These are phyloP conservation scores for Tenthredo mesomela DNA, from an alignment of 2,888 invertebrate species.

Conservation along the genomic window DNA sequence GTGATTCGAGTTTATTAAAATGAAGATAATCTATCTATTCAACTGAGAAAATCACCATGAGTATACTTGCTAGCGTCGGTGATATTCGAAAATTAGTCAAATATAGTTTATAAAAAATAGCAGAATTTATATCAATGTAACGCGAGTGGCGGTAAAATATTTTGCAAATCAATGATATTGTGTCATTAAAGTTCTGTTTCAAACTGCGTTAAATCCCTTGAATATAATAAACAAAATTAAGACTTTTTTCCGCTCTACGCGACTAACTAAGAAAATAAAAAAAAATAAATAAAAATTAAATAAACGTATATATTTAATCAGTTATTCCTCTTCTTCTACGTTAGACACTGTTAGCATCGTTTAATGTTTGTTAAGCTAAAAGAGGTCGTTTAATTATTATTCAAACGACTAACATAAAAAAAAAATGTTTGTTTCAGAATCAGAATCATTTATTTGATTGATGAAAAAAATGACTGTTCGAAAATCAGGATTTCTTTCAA, in stretches of 20 bases:
- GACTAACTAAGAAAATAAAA: not conserved
- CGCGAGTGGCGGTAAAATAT: constrained; percentile 19
- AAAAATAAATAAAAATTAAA: not conserved
- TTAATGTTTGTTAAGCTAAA: constrained; percentile 6
- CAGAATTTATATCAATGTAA: constrained; percentile 27
- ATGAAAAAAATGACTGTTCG: not conserved
- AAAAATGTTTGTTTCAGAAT: not conserved
- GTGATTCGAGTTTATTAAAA: not conserved
- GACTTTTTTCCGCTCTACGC: not conserved
- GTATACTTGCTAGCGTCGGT: not conserved
- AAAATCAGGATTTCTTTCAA: not conserved
- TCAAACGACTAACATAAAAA: not conserved
- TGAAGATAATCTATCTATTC: not conserved
- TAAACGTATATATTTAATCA: not conserved
- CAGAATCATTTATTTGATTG: not conserved
- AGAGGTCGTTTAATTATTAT: not conserved
- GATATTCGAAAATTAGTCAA: constrained; percentile 22
- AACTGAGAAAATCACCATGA: not conserved
- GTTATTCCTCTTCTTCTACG: constrained; percentile 19
- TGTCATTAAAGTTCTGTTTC: constrained; percentile 3
- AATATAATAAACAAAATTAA: not conserved
- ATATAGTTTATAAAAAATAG: constrained; percentile 10
- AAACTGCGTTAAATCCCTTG: constrained; percentile 6
- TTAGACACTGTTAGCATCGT: constrained; percentile 23
- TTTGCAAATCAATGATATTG: constrained; percentile 11